These are phyloP conservation scores for Aradus depressus DNA, from an alignment of 2,888 invertebrate genomes.

Conservation along the genomic window DNA sequence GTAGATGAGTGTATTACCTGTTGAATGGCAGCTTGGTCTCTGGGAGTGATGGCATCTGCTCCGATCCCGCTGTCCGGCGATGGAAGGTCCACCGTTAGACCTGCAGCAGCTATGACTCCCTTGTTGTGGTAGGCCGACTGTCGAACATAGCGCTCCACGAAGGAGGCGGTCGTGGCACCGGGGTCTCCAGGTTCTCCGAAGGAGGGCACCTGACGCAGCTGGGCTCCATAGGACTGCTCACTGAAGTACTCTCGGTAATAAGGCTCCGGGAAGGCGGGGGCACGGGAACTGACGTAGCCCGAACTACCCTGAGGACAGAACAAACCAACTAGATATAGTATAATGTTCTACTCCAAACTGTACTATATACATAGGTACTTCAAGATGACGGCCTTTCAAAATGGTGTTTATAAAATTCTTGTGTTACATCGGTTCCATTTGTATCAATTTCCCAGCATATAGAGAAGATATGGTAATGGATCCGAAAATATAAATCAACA, in stretches of 20 bases:
- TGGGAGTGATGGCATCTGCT: slow-evolving; percentile 81
- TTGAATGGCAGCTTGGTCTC: slow-evolving; percentile 79
- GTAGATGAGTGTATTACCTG: slow-evolving; percentile 56
- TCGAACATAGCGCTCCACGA: slow-evolving; percentile 56
- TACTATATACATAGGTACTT: too few species aligned
- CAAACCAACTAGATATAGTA: too few species aligned
- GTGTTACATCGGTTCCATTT: too few species aligned
- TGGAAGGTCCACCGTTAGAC: slow-evolving; percentile 84
- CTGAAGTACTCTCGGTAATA: slow-evolving; percentile 74
- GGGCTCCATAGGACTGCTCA: slow-evolving; percentile 34
- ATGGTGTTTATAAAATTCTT: too few species aligned
- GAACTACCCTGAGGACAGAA: slow-evolving; percentile 29
- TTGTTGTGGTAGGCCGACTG: slow-evolving; percentile 56
- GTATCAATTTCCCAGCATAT: too few species aligned
- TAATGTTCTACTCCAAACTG: too few species aligned
- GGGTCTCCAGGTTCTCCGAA: slow-evolving; percentile 38
- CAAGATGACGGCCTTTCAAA: too few species aligned
- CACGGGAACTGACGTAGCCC: slow-evolving; percentile 38
- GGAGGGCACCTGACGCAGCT: slow-evolving; percentile 33
- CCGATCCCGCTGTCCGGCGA: slow-evolving; percentile 95
- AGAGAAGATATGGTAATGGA: too few species aligned
- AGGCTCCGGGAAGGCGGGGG: slow-evolving; percentile 55
- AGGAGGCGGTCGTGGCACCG: slow-evolving; percentile 44
- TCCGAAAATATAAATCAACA: too few species aligned
- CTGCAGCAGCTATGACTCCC: slow-evolving; percentile 55